Base-by-base conservation (phyloP, 2,888 invertebrate genomes). In the Chironomus riparius region DNA sequence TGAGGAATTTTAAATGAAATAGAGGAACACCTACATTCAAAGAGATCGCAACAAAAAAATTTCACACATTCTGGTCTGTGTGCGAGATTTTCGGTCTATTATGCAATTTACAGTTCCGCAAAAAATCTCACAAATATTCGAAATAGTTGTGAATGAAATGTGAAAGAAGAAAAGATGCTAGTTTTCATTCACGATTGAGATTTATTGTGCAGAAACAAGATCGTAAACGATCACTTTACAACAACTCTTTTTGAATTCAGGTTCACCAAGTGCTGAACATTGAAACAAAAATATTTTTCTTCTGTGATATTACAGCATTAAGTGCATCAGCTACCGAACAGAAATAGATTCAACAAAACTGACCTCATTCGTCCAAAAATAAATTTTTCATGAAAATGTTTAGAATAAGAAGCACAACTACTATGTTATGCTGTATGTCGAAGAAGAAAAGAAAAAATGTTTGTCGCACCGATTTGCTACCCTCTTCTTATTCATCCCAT, bases 321-420 rank as follows among this genome's bases (percentile, higher is more conserved):
- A 65, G 65, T 65, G 73, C 73, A 62, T 68, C 61, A 72, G 72
- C 62, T 28, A 62, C 28, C 24, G 18, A 47, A 0, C 62, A 22
- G 68, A 74, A 74, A 74, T 74, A 74, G 74, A 4, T 56, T 7
- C 56, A 38, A 21, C 74, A 68, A 62, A 74, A 74, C 68, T 74
- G 74, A 74, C 74, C 74, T 74, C 74, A 74, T 74, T 74, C 48
- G 7, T 68, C 24, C 65, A 21, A 47, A 48, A 74, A 68, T 74
- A 68, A 13, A n/a, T 24, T 68, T 68, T 65, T 65, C 65, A 68
- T 28, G 68, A 68, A 38, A 21, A 22, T 18, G 15, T 24, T 12
- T 38, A n/a, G 18, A 68, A 38, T 38, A 65, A 65, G 24, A 38
- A 65, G 65, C 10, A 65, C 15, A 18, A 56, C 7, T 56, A 56